Base-by-base conservation (phyloP, 2,797 vertebrate genomes). In the Antennarius maculatus region DNA sequence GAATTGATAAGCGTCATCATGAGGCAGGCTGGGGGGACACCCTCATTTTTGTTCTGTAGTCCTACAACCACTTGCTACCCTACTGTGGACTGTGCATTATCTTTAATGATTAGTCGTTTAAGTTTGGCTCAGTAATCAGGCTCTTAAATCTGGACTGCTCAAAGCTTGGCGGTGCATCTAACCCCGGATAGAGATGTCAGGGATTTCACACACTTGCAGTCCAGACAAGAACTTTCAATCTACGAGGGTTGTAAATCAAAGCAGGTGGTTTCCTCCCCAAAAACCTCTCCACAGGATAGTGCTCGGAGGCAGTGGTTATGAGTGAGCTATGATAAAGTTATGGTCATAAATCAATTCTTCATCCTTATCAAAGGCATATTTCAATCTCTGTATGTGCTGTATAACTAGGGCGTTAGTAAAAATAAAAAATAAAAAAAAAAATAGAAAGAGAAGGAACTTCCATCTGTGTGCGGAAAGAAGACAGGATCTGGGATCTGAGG, bases 321-420 rank as follows among this genome's bases (percentile, higher is more conserved):
- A 90, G 81, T 71, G 80, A 91, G 82, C 12, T 41, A 77, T 87
- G 87, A 92, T 93, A 92, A 93, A 93, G 92, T 84, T 85, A 77
- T 74, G 73, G 75, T 77, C 81, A 61, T 94, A 93, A 93, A 94
- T 94, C 93, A 93, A 84, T 85, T 88, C 75, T 87, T 79, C 80
- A 75, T 87, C 84, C 76, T 64, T 90, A 92, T 94, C 92, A 93
- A 93, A 94, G 91, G 78, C 89, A 89, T 87, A 86, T 91, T 93
- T 94, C 85, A 88, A 81, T 83, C 63, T 17, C 61, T 86, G 81
- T 89, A 81, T 89, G 83, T 90, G 87, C 74, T 68, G 41, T 92
- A 93, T 93, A 93, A 93, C 88, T 88, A 90, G 89, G 71, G 82
- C 82, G 59, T 74, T 88, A 81, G 76, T 88, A 57, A 85, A 89